Evolutionary conservation across 2,797 vertebrate genomes (phyloP).

Genomic region (Notoglanidium macrostoma): DNA sequence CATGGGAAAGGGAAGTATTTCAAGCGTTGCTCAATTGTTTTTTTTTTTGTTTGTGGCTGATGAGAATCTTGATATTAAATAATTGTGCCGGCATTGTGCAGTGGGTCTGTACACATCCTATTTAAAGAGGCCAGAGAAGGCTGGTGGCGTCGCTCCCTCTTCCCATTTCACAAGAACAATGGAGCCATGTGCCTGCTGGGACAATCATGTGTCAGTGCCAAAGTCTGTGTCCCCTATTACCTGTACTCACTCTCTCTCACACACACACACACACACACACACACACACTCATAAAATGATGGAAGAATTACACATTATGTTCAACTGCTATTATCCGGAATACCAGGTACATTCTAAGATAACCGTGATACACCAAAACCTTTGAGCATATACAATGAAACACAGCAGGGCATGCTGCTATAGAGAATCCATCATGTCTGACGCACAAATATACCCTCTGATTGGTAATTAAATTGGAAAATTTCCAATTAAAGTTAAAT

Average conservation of each 20-base stretch:
- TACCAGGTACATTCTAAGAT: neutral
- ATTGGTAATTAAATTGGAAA: neutral
- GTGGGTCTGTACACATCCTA: slow-evolving; percentile 68
- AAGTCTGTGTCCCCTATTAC: slow-evolving; percentile 30
- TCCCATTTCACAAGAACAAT: slow-evolving; percentile 68
- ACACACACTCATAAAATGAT: neutral
- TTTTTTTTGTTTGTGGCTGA: slow-evolving; percentile 21
- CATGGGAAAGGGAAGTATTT: slow-evolving; percentile 54
- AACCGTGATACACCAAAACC: neutral
- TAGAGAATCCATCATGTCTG: neutral
- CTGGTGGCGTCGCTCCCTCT: slow-evolving; percentile 63
- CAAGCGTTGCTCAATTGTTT: slow-evolving; percentile 51
- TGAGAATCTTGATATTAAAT: slow-evolving; percentile 48
- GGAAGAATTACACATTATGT: neutral
- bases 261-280: neutral
- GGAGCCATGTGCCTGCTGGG: slow-evolving; percentile 57
- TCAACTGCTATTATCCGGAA: neutral
- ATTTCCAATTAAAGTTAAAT: neutral
- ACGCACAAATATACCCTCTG: neutral
- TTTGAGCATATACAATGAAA: neutral
- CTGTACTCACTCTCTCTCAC: neutral
- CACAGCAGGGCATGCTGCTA: neutral
- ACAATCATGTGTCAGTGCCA: slow-evolving; percentile 30
- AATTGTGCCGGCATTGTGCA: slow-evolving; percentile 48
- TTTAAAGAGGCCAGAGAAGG: slow-evolving; percentile 63